A percentile compares a stretch with the other conserved stretches of the same genome.
Conservation (phyloP, 1,140 invertebrate genomes). For the Ceratoteleas bidentatus region DNA sequence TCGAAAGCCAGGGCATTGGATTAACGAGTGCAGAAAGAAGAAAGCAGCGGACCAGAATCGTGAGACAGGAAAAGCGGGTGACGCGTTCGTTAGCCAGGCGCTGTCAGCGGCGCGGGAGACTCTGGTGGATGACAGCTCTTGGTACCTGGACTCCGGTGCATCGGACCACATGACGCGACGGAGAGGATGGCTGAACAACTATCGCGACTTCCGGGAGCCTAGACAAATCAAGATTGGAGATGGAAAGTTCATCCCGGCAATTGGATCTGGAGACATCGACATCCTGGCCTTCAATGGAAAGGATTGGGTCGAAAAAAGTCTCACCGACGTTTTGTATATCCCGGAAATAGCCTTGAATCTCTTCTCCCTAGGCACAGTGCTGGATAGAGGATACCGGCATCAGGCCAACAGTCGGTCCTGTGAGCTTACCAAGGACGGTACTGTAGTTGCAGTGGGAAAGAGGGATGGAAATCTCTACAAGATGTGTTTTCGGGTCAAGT, state of each 20-base stretch:
- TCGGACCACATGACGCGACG: conserved; percentile 60
- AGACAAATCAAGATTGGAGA: conserved; percentile 47
- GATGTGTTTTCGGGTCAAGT: conserved; percentile 41
- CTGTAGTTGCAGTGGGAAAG: conserved; percentile 32
- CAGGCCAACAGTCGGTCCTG: conserved; percentile 55
- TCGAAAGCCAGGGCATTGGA: conserved; percentile 6
- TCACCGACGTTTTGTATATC: conserved; percentile 73
- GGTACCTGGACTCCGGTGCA: conserved; percentile 64
- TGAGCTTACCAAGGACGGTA: conserved; percentile 19
- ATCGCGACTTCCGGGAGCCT: conserved; percentile 39
- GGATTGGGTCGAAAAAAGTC: conserved; percentile 54
- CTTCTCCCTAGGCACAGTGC: conserved; percentile 72
- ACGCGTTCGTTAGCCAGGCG: conserved; percentile 21
- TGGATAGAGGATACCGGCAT: conserved; percentile 69
- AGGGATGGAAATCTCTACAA: conserved; percentile 41
- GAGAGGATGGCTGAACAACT: conserved; percentile 41
- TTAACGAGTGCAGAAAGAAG: neutral
- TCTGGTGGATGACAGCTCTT: conserved; percentile 9
- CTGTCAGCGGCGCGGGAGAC: neutral
- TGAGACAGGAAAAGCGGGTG: neutral
- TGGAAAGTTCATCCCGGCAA: conserved; percentile 46
- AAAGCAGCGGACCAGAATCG: conserved; percentile 1
- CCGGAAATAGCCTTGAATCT: conserved; percentile 75
- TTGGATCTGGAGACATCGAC: conserved; percentile 60
- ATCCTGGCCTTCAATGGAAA: conserved; percentile 59